These are phyloP conservation scores for Perizoma affinitatum DNA, from an alignment of 2,888 invertebrate species.

Conservation along the genomic window DNA sequence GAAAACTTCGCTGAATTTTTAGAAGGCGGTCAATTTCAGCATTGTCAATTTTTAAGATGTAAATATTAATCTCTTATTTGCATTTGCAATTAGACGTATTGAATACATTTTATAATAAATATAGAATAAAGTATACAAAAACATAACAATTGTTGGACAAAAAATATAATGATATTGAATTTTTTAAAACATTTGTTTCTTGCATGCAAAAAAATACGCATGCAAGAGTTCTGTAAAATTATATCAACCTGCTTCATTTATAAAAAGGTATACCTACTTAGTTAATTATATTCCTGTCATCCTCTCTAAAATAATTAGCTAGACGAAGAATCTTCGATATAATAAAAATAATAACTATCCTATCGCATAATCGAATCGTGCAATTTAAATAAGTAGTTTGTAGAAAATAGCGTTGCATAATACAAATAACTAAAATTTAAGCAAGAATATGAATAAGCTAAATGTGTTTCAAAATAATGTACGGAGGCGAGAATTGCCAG, in stretches of 20 bases:
- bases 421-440: slow-evolving; percentile 49
- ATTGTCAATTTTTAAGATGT: slow-evolving; percentile 55
- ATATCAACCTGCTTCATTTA: not conserved
- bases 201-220: not conserved
- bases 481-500: slow-evolving; percentile 50
- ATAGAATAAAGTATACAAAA: no score
- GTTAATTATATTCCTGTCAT: slow-evolving; percentile 33
- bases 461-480: slow-evolving; percentile 29
- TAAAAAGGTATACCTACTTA: slow-evolving; percentile 3
- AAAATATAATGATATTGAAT: no score
- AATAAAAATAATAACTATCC: slow-evolving; percentile 49
- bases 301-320: slow-evolving; percentile 31
- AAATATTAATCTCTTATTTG: slow-evolving; percentile 12
- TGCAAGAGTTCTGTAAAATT: slow-evolving; percentile 4
- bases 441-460: slow-evolving; percentile 40
- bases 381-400: slow-evolving; percentile 78
- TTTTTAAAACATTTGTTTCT: not conserved
- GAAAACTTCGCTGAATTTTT: not conserved
- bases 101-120: no score
- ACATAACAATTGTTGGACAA: no score
- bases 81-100: no score
- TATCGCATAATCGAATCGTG: slow-evolving; percentile 82
- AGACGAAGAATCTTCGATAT: slow-evolving; percentile 27
- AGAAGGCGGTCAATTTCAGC: slow-evolving; percentile 55
- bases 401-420: slow-evolving; percentile 69